Evolutionary conservation across 2,113 vertebrate species (phyloP).

Genomic region (Pseudois nayaur): DNA sequence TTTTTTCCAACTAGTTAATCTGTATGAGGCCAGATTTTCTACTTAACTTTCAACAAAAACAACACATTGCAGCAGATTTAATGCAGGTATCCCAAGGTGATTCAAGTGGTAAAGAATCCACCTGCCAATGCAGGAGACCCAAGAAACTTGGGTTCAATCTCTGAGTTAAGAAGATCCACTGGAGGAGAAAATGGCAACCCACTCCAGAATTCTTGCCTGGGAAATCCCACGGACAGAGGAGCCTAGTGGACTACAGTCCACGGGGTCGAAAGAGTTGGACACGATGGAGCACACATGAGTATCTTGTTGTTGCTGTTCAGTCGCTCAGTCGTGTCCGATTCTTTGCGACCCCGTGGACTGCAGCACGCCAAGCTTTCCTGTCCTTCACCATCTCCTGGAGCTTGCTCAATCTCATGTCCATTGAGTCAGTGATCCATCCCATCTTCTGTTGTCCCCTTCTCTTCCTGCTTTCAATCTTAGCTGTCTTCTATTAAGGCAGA

Average conservation of each 20-base stretch:
- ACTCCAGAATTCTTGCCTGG: neutral
- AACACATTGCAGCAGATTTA: neutral
- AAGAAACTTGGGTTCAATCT: neutral
- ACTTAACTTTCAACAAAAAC: neutral
- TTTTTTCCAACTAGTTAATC: neutral
- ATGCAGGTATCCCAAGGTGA: neutral
- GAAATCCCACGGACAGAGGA: neutral
- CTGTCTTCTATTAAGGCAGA: neutral
- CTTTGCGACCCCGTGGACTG: neutral
- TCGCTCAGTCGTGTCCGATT: neutral
- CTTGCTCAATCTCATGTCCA: neutral
- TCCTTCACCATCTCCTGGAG: neutral
- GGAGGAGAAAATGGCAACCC: neutral
- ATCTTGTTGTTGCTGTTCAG: neutral
- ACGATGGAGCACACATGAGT: neutral
- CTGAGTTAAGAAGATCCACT: neutral
- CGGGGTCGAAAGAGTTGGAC: neutral
- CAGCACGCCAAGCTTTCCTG: neutral
- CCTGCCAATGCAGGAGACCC: neutral
- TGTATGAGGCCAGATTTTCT: neutral
- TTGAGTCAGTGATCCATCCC: neutral
- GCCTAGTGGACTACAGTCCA: neutral
- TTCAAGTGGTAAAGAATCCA: neutral
- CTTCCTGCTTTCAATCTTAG: neutral
- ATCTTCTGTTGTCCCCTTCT: neutral